Percentiles rank a stretch among this genome's conserved stretches.
phyloP scores from a whole-genome alignment of 2,113 vertebrate genomes.

The Xiphorhynchus elegans region DNA sequence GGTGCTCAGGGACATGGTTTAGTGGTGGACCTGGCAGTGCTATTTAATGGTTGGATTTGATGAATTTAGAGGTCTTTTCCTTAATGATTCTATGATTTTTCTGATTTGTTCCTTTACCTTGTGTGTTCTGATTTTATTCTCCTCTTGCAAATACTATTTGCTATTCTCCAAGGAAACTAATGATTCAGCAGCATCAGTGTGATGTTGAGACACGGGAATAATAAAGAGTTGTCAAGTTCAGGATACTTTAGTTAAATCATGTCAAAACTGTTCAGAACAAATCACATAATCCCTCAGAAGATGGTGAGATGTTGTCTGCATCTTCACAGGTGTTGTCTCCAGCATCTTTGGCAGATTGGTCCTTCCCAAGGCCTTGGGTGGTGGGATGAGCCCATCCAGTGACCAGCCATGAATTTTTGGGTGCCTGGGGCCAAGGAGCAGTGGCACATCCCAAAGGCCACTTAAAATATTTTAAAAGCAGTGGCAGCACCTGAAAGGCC shows the following conservation, averaged over 20 bases:
- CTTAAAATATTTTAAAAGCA: background rate
- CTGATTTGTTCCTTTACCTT: background rate
- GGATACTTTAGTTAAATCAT: rapidly evolving
- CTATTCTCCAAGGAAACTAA: background rate
- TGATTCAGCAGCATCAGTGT: background rate
- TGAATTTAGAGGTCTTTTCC: background rate
- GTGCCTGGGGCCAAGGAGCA: background rate
- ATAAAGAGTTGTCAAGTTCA: background rate
- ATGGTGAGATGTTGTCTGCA: rapidly evolving
- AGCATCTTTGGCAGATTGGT: background rate
- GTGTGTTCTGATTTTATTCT: background rate
- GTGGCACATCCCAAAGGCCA: background rate
- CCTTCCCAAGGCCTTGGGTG: background rate
- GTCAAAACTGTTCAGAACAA: background rate
- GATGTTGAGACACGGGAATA: background rate
- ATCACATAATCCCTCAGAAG: background rate
- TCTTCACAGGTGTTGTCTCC: background rate
- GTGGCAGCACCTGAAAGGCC: background rate
- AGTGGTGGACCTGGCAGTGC: background rate
- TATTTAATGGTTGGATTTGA: background rate
- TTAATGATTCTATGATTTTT: background rate
- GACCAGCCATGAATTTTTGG: background rate
- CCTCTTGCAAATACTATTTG: background rate
- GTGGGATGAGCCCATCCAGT: background rate
- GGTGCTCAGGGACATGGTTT: background rate